Conservation (phyloP, 2,888 invertebrate species). For the Ochropleura leucogaster region DNA sequence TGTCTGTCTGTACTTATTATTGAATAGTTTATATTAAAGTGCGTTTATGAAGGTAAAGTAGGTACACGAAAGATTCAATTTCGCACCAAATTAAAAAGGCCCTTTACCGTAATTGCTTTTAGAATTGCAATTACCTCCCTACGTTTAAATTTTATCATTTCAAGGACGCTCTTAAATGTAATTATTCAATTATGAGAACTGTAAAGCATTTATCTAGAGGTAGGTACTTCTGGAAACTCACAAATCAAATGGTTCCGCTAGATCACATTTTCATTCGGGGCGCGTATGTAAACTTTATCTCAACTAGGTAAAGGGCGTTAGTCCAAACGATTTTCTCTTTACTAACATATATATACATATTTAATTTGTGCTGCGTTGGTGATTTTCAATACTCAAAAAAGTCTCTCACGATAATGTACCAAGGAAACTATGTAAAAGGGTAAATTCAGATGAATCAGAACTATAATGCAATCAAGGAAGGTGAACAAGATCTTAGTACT, state of each 20-base stretch:
- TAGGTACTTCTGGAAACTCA: neutral
- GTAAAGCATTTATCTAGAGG: neutral
- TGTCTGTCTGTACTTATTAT: neutral
- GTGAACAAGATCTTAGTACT: constrained; percentile 17
- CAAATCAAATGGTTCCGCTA: neutral
- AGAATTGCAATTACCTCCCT: constrained; percentile 35
- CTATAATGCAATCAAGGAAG: neutral
- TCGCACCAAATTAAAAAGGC: constrained; percentile 50
- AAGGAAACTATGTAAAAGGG: neutral
- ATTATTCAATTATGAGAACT: constrained; percentile 20
- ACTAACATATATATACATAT: neutral
- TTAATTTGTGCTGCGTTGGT: neutral
- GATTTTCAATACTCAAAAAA: neutral
- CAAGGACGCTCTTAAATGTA: constrained; percentile 16
- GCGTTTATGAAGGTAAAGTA: neutral
- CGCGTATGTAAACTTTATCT: neutral
- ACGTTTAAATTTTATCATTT: constrained; percentile 36
- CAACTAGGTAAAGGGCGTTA: neutral
- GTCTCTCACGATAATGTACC: neutral
- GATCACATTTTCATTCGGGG: neutral
- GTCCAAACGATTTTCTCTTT: neutral
- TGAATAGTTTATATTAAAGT: constrained; percentile 26
- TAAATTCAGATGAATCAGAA: neutral
- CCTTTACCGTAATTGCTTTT: constrained; percentile 46
- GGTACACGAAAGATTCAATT: constrained; percentile 50